phyloP scores from a whole-genome alignment of 2,888 invertebrate genomes.

The Lithophane semibrunnea region DNA sequence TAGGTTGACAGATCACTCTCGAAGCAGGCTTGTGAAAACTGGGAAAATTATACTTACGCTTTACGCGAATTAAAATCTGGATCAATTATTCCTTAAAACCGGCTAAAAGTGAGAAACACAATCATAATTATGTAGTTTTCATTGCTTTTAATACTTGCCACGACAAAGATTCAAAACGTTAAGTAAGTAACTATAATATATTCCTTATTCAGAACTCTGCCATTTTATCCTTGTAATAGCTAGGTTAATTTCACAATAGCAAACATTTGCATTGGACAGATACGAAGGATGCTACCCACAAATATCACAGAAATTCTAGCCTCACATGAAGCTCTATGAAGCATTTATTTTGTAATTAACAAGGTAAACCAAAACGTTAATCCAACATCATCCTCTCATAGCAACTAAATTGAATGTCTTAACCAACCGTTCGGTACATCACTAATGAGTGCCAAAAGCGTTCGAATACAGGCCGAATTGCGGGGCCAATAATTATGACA shows the following conservation, averaged over 20 bases:
- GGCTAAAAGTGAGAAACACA: neutral
- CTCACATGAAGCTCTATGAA: neutral
- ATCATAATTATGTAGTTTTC: neutral
- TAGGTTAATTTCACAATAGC: neutral
- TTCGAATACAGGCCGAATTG: neutral
- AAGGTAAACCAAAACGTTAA: neutral
- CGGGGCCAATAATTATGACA: slow-evolving; percentile 21
- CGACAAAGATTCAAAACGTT: neutral
- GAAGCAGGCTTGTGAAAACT: neutral
- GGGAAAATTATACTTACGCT: neutral
- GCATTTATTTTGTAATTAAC: neutral
- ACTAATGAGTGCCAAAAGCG: slow-evolving; percentile 15
- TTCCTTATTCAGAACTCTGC: neutral
- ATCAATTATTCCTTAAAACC: neutral
- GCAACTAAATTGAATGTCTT: slow-evolving; percentile 16
- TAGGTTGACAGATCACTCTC: neutral
- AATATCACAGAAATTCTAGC: neutral
- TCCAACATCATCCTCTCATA: neutral
- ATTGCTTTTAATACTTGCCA: neutral
- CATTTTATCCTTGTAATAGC: neutral
- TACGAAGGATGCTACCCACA: neutral
- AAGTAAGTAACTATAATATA: too few species aligned
- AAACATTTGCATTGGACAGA: neutral
- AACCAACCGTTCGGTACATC: neutral
- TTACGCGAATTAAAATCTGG: too few species aligned